Percentiles rank a stretch among this genome's conserved stretches.
These are phyloP conservation scores for Anthopleura sola DNA, from an alignment of 64 coral and sea anemone genomes.

Conservation along the genomic window DNA sequence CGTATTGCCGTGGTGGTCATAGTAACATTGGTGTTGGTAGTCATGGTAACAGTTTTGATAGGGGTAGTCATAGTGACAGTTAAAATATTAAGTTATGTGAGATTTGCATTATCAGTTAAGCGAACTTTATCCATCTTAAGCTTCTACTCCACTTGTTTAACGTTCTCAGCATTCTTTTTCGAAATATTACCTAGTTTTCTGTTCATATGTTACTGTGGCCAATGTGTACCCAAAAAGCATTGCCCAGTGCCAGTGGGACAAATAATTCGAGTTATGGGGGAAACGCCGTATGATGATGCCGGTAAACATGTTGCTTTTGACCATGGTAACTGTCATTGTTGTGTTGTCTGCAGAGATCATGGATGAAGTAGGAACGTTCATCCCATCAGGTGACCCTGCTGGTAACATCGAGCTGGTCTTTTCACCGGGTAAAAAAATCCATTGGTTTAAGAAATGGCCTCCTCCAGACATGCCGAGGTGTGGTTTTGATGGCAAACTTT, in stretches of 20 bases:
- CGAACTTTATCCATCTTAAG: too few species aligned
- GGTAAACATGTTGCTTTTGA: too few species aligned
- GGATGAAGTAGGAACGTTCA: conserved; percentile 13
- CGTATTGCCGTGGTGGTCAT: background rate
- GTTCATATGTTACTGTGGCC: too few species aligned
- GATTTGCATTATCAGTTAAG: too few species aligned
- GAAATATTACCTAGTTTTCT: too few species aligned
- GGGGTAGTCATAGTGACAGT: background rate
- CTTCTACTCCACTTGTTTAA: too few species aligned
- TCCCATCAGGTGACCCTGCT: background rate
- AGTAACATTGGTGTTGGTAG: background rate
- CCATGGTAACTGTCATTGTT: background rate
- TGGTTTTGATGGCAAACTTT: conserved; percentile 55
- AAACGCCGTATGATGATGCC: too few species aligned
- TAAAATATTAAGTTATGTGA: too few species aligned
- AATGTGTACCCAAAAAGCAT: too few species aligned
- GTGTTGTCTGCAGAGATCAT: background rate
- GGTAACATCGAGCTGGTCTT: conserved; percentile 1
- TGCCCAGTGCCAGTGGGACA: too few species aligned
- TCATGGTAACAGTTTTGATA: background rate
- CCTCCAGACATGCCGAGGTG: conserved; percentile 44
- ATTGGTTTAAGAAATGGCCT: conserved; percentile 23
- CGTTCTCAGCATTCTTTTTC: too few species aligned
- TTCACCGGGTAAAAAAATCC: background rate
- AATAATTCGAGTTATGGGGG: too few species aligned